phyloP scores from a whole-genome alignment of 1,140 invertebrate genomes.

The Dinothrombium tinctorium region DNA sequence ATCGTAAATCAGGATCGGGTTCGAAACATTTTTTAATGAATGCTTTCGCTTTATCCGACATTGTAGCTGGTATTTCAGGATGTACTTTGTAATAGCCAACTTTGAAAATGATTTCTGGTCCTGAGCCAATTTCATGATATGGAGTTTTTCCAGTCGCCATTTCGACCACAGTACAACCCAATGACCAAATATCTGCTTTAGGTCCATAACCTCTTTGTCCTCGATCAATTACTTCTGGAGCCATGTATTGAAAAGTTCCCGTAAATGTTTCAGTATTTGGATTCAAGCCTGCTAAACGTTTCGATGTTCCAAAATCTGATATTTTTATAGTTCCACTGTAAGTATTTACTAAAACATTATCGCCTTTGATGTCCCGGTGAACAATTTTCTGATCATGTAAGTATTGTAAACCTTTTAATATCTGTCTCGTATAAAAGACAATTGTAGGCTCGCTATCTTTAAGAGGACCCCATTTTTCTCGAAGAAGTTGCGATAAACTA shows the following conservation, averaged over 20 bases:
- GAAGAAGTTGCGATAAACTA: slow-evolving; percentile 64
- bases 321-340: slow-evolving; percentile 97
- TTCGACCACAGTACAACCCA: slow-evolving; percentile 93
- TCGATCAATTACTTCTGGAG: slow-evolving; percentile 95
- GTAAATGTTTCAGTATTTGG: slow-evolving; percentile 76
- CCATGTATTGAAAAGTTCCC: slow-evolving; percentile 86
- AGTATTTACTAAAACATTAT: slow-evolving; percentile 91
- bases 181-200: slow-evolving; percentile 36
- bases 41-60: slow-evolving; percentile 60
- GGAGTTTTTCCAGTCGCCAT: slow-evolving; percentile 98
- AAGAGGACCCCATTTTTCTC: slow-evolving; percentile 92
- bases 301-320: slow-evolving; percentile 97
- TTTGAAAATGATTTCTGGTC: slow-evolving; percentile 80
- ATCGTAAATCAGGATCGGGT: slow-evolving; percentile 59
- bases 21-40: slow-evolving; percentile 87
- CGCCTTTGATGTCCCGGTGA: slow-evolving; percentile 75
- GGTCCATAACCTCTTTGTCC: slow-evolving; percentile 90
- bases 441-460: slow-evolving; percentile 91
- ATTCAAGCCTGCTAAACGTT: slow-evolving; percentile 74
- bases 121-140: slow-evolving; percentile 64
- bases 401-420: slow-evolving; percentile 91
- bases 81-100: slow-evolving; percentile 94
- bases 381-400: slow-evolving; percentile 97
- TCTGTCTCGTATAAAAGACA: slow-evolving; percentile 89
- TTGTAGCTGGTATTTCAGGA: slow-evolving; percentile 74